phyloP scores from a whole-genome alignment of 1,140 invertebrate genomes.

The Ditylenchus dipsaci region DNA sequence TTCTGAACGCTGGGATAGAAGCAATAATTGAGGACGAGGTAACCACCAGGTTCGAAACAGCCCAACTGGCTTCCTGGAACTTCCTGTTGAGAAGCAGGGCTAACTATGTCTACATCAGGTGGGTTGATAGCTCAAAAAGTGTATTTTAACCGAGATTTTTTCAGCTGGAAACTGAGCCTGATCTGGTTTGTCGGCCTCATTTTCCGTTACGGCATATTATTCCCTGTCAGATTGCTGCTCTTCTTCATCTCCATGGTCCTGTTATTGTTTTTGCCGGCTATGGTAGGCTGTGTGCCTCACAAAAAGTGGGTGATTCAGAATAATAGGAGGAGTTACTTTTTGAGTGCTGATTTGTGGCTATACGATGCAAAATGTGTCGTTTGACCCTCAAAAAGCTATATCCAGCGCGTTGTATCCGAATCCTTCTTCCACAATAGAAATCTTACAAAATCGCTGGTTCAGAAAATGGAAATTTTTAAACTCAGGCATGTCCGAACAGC shows the following conservation, averaged over 20 bases:
- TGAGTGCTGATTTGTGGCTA: conserved; percentile 18
- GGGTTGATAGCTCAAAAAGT: not conserved
- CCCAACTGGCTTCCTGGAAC: conserved; percentile 52
- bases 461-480: too few species aligned
- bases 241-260: conserved; percentile 40
- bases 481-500: too few species aligned
- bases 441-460: too few species aligned
- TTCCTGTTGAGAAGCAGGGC: conserved; percentile 44
- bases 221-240: conserved; percentile 46
- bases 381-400: too few species aligned
- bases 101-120: conserved; percentile 43
- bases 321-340: too few species aligned
- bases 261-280: conserved; percentile 32
- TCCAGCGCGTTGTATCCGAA: too few species aligned
- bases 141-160: conserved; percentile 20
- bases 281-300: conserved; percentile 33
- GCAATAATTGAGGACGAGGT: conserved; percentile 57
- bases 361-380: too few species aligned
- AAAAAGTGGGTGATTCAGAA: too few species aligned
- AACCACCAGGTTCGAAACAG: conserved; percentile 51
- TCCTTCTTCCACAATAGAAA: too few species aligned
- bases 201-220: conserved; percentile 46
- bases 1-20: conserved; percentile 48
- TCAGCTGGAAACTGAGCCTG: conserved; percentile 47
- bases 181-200: conserved; percentile 47